Base-by-base conservation (phyloP, 1,140 invertebrate genomes). In the Drosophila kepulauana region DNA sequence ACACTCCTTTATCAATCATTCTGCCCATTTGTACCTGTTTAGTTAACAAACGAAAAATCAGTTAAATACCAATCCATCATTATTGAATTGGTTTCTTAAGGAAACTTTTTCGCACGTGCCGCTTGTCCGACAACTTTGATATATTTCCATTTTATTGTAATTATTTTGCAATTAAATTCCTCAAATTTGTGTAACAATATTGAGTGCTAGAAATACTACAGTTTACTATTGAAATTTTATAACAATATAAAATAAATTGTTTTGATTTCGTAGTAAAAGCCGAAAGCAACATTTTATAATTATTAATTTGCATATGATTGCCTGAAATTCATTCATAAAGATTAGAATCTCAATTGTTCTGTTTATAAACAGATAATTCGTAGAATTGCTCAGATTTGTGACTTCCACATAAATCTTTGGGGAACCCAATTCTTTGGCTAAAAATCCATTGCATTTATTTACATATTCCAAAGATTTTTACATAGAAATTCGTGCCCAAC, bases 401-500 rank as follows among this genome's bases (percentile, higher is more conserved):
- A n/a, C 38, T 41, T n/a, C 38, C 38, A 11, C 2, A n/a, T 43
- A 43, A 43, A 0, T 43, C 41, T 13, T 38, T 38, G 3, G n/a
- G n/a, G n/a, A 43, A 43, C 3, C 41, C 41, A 43, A 1, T 43
- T 43, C 11, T 43, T 43, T 43, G 3, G 41, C 7, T 33, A 1
- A 33, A 7, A 33, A 6, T 33, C 38, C 28, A 30, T 30, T 52
- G 11, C 6, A 33, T 33, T 11, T 49, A 54, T 54, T 54, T 54
- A 54, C 28, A 54, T 33, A 25, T 35, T 54, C 5, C 1, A 15
- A 13, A 7, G 6, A 38, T 13, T 69, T 69, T 69, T 69, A 62
- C 25, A 33, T 52, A 16, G 35, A 48, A 69, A 16, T 61, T 3
- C 1, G 15, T 28, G 30, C 7, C 30, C n/a, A 7, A 35, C 20